phyloP scores from a whole-genome alignment of 2,888 invertebrate genomes.

The Tenodera sinensis region DNA sequence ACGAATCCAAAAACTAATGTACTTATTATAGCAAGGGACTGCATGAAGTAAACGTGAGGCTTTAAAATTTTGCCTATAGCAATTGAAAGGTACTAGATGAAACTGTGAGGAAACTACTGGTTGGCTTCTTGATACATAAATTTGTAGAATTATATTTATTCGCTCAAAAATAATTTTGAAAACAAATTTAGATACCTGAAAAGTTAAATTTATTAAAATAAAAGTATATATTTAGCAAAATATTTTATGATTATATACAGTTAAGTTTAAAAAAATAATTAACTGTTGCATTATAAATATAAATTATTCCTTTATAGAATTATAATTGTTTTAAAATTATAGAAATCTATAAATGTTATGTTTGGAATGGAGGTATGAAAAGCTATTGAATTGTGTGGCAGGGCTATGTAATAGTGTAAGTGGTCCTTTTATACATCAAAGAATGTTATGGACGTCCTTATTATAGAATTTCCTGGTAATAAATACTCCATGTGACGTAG shows the following conservation, averaged over 20 bases:
- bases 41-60: not conserved
- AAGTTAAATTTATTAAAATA: not conserved
- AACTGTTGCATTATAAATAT: not conserved
- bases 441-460: not conserved
- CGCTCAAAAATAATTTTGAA: not conserved
- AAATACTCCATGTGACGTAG: conserved; percentile 7
- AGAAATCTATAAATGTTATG: not conserved
- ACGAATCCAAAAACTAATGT: not conserved
- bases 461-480: not conserved
- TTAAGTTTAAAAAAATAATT: not conserved
- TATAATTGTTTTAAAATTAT: not conserved
- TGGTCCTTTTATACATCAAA: not conserved
- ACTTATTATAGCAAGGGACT: not conserved
- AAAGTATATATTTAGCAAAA: not conserved
- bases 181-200: not conserved
- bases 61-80: not conserved
- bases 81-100: not conserved
- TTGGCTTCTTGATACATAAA: not conserved
- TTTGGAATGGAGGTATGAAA: not conserved
- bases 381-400: not conserved
- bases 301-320: not conserved
- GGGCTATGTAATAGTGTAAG: not conserved
- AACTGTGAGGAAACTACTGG: not conserved
- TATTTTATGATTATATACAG: not conserved
- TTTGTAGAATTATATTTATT: not conserved